Evolutionary conservation across 2,888 invertebrate species (phyloP).

Genomic region (Parascotia fuliginaria): DNA sequence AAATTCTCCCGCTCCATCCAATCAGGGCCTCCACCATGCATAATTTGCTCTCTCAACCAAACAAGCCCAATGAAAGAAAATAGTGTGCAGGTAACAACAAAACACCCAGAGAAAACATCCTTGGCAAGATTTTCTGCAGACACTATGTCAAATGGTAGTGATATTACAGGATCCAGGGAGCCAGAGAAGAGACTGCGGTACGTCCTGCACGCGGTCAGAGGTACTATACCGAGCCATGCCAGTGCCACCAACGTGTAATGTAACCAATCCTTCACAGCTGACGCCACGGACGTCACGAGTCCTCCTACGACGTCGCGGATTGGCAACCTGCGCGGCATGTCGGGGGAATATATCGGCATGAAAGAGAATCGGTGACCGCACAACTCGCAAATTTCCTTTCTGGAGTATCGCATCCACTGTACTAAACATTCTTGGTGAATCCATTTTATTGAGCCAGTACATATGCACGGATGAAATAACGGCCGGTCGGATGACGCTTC

Average conservation of each 20-base stretch:
- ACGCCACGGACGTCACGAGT: conserved; percentile 93
- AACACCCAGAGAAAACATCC: conserved; percentile 98
- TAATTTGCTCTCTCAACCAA: conserved; percentile 98
- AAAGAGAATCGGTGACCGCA: conserved; percentile 99
- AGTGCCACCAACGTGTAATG: conserved; percentile 98
- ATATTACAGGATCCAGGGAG: conserved; percentile 93
- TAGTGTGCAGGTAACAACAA: conserved; percentile 98
- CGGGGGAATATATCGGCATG: conserved; percentile 99
- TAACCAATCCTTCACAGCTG: conserved; percentile 98
- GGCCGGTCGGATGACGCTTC: conserved; percentile 97
- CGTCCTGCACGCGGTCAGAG: conserved; percentile 97
- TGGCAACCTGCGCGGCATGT: conserved; percentile 99
- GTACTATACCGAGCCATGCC: conserved; percentile 99
- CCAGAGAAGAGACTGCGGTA: conserved; percentile 97
- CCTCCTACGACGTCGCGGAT: conserved; percentile 97
- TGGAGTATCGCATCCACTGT: conserved; percentile 99
- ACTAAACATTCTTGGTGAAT: conserved; percentile 99
- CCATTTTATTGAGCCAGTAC: conserved; percentile 99
- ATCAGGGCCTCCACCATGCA: conserved; percentile 98
- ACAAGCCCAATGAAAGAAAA: conserved; percentile 98
- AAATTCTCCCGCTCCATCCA: conserved; percentile 94
- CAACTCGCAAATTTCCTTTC: conserved; percentile 99
- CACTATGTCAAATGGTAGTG: conserved; percentile 95
- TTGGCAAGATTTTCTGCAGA: conserved; percentile 96
- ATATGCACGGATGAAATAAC: conserved; percentile 98